Conservation (phyloP, 2,113 vertebrate species). For the Calypte anna region DNA sequence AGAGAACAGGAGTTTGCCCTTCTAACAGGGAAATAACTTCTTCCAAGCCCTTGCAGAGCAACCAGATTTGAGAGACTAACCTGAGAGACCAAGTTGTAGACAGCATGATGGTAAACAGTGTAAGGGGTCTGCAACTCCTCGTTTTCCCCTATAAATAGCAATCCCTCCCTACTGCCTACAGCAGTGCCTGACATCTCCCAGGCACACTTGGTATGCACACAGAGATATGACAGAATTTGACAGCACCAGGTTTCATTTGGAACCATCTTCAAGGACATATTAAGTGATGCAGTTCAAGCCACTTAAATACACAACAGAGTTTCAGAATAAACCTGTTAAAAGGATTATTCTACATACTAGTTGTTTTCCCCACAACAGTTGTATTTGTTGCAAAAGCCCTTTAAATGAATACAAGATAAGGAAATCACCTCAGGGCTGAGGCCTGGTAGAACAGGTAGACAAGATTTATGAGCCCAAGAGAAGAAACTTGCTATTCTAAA, state of each 20-base stretch:
- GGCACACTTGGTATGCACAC: background rate
- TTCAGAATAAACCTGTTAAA: slow-evolving; percentile 47
- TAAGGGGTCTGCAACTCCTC: background rate
- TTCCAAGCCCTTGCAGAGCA: background rate
- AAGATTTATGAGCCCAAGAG: background rate
- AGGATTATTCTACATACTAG: slow-evolving; percentile 17
- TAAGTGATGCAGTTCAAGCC: slow-evolving; percentile 23
- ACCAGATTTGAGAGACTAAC: background rate
- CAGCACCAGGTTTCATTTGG: background rate
- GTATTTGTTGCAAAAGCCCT: slow-evolving; percentile 28
- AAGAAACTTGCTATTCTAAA: slow-evolving; percentile 12
- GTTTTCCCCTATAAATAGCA: slow-evolving; percentile 16
- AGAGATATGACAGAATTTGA: background rate
- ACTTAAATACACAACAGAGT: background rate
- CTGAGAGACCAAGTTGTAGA: background rate
- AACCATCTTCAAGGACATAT: slow-evolving; percentile 41
- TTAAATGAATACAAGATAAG: background rate
- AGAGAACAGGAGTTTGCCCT: background rate
- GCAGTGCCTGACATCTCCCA: slow-evolving; percentile 32
- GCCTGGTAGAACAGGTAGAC: background rate
- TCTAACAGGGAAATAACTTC: background rate
- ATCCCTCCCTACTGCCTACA: background rate
- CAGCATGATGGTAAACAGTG: background rate
- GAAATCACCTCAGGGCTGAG: slow-evolving; percentile 13
- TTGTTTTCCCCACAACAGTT: slow-evolving; percentile 9